Evolutionary conservation across 2,888 invertebrate species (phyloP).

Genomic region (Parapristionchus giblindavisi): DNA sequence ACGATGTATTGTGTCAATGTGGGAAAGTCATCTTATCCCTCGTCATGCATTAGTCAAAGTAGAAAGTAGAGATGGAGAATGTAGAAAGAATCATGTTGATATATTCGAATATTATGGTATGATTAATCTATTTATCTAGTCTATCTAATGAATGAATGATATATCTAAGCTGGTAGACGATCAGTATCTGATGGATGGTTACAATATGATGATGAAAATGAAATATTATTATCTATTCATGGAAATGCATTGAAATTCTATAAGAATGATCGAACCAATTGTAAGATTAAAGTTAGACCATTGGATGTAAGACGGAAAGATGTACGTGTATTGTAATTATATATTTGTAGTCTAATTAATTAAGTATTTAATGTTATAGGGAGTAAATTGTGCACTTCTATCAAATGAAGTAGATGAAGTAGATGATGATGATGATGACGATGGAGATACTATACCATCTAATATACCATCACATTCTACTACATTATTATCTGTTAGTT

Average conservation of each 20-base stretch:
- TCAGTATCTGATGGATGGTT: slow-evolving; percentile 66
- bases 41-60: slow-evolving; percentile 43
- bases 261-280: slow-evolving; percentile 53
- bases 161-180: slow-evolving; percentile 58
- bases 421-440: slow-evolving; percentile 43
- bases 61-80: slow-evolving; percentile 48
- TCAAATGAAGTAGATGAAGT: slow-evolving; percentile 42
- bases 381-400: neutral
- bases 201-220: slow-evolving; percentile 59
- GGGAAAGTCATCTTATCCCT: slow-evolving; percentile 51
- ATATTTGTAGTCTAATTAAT: neutral
- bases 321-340: slow-evolving; percentile 43
- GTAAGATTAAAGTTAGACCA: slow-evolving; percentile 62
- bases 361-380: neutral
- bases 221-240: slow-evolving; percentile 61
- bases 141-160: neutral
- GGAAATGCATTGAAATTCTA: slow-evolving; percentile 67
- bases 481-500: slow-evolving; percentile 38
- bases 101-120: slow-evolving; percentile 55
- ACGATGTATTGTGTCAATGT: slow-evolving; percentile 30
- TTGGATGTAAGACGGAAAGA: slow-evolving; percentile 61
- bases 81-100: slow-evolving; percentile 49
- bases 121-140: neutral
- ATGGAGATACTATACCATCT: slow-evolving; percentile 9
- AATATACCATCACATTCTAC: slow-evolving; percentile 39